Evolutionary conservation across 2,888 invertebrate species (phyloP), one percentile per base, ranked within the genome.

Genomic region (Spodoptera littoralis): DNA sequence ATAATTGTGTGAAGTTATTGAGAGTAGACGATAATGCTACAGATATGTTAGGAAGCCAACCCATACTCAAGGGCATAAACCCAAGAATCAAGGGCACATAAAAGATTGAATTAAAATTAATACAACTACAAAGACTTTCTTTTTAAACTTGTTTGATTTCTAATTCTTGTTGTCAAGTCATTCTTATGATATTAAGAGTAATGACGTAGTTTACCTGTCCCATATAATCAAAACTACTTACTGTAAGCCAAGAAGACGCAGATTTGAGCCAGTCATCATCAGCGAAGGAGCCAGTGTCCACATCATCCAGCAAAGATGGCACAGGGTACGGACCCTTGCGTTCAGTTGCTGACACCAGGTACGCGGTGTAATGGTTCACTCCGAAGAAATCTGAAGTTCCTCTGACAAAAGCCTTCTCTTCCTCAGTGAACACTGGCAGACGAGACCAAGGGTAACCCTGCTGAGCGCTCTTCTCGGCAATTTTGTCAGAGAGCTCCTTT

Each of bases 331-430:
- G 43, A 0, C 11, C 5, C 13, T 78, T 77, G 18, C 83, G 59
- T 18, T 85, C 76, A 0, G 80, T 75, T 0, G 87, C 87, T 0
- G 89, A 87, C 6, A 90, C 64, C 1, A 86, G 56, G 0, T 3
- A 84, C 0, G 95, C 86, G 0, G 96, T 95, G 82, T 97, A 97
- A 60, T 96, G 95, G 79, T 97, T 97, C 4, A 97, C 88, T 1
- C 97, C 91, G 3, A 91, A 84, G 82, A 91, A 92, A 64, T 92
- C 92, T 0, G 82, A 62, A 1, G 88, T 54, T 2, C 92, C 92
- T 49, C 71, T 84, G 0, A 86, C 84, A 4, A 86, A 82, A 0
- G 72, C 68, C 3, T 75, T 80, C 83, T 95, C 93, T 54, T 90
- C 87, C 12, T 82, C 76, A 1, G 92, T 90, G 67, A 95, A 94